Percentiles rank a stretch among this genome's conserved stretches.
Conservation (phyloP, 2,888 invertebrate genomes). For the Aphrophora alni region DNA sequence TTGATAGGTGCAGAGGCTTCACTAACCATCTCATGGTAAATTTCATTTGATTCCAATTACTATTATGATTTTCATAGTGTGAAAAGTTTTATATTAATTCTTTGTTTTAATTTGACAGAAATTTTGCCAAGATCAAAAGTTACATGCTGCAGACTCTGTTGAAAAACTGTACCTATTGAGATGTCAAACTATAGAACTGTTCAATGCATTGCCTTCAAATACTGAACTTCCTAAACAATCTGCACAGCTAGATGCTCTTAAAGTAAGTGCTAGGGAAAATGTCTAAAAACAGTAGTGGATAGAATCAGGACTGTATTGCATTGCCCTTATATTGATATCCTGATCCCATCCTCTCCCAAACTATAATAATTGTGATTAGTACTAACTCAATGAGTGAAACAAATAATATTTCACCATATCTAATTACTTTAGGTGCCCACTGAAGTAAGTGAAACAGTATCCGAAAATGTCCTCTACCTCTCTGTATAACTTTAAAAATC, state of each 20-base stretch:
- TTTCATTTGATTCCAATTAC: background rate
- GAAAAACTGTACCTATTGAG: background rate
- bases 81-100: background rate
- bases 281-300: too few species aligned
- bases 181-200: background rate
- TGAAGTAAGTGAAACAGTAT: too few species aligned
- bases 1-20: slow-evolving; percentile 87
- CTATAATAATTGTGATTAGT: too few species aligned
- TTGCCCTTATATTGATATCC: too few species aligned
- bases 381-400: too few species aligned
- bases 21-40: slow-evolving; percentile 75
- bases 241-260: background rate
- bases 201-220: background rate
- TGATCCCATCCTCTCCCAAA: too few species aligned
- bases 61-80: too few species aligned
- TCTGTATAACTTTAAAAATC: too few species aligned
- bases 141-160: background rate
- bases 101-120: background rate
- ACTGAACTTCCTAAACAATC: background rate
- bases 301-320: too few species aligned
- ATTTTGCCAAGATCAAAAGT: background rate
- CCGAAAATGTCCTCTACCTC: too few species aligned
- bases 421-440: too few species aligned
- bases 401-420: too few species aligned
- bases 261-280: background rate